These are phyloP conservation scores for Ranitomeya imitator DNA, from an alignment of 2,113 vertebrate species.

Conservation along the genomic window DNA sequence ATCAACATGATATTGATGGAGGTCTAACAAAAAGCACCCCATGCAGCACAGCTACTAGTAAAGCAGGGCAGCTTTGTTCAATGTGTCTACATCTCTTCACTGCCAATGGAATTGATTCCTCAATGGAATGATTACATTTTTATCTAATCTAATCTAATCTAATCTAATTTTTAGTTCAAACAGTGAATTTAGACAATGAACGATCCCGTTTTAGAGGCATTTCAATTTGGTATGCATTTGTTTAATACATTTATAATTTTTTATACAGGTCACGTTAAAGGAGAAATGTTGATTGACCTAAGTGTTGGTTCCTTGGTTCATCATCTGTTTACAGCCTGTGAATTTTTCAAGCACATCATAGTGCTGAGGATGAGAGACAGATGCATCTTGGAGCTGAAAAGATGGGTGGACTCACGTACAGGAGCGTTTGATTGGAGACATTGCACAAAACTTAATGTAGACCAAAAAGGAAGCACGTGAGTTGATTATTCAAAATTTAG, in stretches of 20 bases:
- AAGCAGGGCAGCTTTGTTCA: too few relatives aligned
- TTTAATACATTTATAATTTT: neutral
- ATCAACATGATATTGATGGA: too few relatives aligned
- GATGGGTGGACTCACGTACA: neutral
- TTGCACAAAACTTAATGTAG: neutral
- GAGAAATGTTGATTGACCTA: neutral
- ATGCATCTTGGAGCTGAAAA: neutral
- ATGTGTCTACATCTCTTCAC: too few relatives aligned
- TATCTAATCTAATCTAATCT: too few relatives aligned
- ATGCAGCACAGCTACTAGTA: too few relatives aligned
- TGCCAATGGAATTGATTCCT: too few relatives aligned
- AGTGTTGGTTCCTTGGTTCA: neutral
- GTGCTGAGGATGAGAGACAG: neutral
- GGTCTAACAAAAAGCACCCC: too few relatives aligned
- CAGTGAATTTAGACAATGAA: too few relatives aligned
- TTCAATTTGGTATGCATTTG: too few relatives aligned
- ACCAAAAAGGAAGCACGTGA: neutral
- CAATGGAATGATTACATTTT: too few relatives aligned
- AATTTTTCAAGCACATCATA: constrained; percentile 26
- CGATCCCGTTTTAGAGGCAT: too few relatives aligned
- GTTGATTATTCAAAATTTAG: neutral
- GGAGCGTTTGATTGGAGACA: neutral
- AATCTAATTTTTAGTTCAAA: too few relatives aligned
- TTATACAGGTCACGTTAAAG: constrained; percentile 4
- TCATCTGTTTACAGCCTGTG: neutral